These are phyloP conservation scores for Meteorus colon DNA, from an alignment of 2,888 invertebrate species.

Conservation along the genomic window DNA sequence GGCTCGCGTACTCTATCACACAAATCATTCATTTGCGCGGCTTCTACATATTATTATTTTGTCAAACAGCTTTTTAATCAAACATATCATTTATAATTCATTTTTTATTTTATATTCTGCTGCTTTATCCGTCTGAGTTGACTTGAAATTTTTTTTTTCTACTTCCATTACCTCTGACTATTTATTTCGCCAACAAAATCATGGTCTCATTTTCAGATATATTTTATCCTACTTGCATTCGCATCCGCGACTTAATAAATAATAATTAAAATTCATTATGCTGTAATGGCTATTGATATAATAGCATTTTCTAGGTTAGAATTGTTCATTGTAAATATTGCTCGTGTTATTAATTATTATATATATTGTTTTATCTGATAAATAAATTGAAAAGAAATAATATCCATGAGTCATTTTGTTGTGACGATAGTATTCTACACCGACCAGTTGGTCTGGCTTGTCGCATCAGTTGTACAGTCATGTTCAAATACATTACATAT, in stretches of 20 bases:
- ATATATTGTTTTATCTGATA: not conserved
- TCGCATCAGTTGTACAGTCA: conserved; percentile 15
- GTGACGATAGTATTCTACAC: conserved; percentile 11
- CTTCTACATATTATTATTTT: not conserved
- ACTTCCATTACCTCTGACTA: not conserved
- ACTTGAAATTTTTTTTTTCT: not conserved
- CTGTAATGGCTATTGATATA: not conserved
- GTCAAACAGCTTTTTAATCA: not conserved
- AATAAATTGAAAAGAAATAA: conserved; percentile 8
- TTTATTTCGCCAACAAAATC: not conserved
- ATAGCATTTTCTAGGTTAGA: not conserved
- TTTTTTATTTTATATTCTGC: not conserved
- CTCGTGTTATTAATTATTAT: not conserved
- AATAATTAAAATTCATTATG: not conserved
- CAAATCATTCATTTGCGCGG: conserved; percentile 6
- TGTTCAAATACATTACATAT: not conserved
- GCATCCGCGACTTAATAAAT: not conserved
- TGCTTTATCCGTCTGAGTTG: not conserved
- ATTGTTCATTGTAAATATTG: not conserved
- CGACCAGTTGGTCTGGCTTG: conserved; percentile 12
- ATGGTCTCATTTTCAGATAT: not conserved
- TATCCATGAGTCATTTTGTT: conserved; percentile 15
- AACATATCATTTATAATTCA: not conserved
- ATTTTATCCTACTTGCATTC: not conserved
- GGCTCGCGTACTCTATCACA: not conserved